Evolutionary conservation across 2,888 invertebrate species (phyloP).

Genomic region (Pollenia angustigena): DNA sequence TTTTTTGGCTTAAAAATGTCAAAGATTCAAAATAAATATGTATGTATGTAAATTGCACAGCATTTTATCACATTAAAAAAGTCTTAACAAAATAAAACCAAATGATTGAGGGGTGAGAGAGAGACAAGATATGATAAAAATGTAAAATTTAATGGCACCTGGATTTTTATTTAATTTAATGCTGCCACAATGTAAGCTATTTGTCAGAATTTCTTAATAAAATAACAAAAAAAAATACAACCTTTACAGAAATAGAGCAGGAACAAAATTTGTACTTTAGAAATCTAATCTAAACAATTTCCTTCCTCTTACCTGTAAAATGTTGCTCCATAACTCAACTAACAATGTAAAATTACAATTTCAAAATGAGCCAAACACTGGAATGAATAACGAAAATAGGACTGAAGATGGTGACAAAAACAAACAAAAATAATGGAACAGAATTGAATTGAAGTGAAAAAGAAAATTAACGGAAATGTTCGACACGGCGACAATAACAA

Average conservation of each 20-base stretch:
- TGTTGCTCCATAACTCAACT: background rate
- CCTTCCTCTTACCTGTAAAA: conserved; percentile 37
- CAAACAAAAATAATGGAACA: background rate
- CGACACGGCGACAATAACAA: conserved; percentile 76
- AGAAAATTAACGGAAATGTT: conserved; percentile 63
- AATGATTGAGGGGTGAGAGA: background rate
- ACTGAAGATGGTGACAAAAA: background rate
- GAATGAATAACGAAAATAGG: conserved; percentile 14
- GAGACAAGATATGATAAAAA: background rate
- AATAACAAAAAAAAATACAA: background rate
- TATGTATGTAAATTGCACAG: conserved; percentile 45
- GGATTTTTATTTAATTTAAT: conserved; percentile 63
- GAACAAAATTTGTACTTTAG: conserved; percentile 12
- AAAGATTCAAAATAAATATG: background rate
- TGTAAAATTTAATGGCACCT: conserved; percentile 36
- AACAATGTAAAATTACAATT: conserved; percentile 32
- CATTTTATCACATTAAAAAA: conserved; percentile 43
- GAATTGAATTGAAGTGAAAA: conserved; percentile 16
- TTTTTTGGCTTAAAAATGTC: no score
- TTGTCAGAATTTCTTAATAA: conserved; percentile 49
- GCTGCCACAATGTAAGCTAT: conserved; percentile 49
- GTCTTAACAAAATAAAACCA: background rate
- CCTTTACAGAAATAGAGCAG: background rate
- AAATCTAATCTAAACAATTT: conserved; percentile 60
- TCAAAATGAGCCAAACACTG: conserved; percentile 35